Conservation (phyloP, 2,888 invertebrate genomes). For the Volucella inflata region DNA sequence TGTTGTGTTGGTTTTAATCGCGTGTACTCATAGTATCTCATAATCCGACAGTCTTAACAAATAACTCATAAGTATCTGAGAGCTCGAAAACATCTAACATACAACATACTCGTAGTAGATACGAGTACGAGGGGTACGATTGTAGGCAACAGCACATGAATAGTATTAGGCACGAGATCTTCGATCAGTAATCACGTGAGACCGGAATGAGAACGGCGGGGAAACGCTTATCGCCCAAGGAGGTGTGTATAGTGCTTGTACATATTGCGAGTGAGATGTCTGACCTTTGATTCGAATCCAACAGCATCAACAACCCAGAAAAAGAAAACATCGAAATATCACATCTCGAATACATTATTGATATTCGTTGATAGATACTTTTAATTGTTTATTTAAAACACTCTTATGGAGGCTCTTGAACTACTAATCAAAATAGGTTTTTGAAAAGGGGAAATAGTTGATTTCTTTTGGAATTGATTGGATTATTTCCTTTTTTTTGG, state of each 20-base stretch:
- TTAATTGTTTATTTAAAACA: neutral
- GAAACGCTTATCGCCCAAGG: constrained; percentile 54
- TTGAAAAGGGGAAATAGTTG: too few relatives aligned
- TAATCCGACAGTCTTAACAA: constrained; percentile 30
- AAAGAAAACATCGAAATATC: neutral
- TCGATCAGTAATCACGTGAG: constrained; percentile 64
- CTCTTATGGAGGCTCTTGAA: constrained; percentile 4
- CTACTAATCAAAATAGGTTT: constrained; percentile 29
- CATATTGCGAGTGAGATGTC: constrained; percentile 47
- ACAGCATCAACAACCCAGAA: too few relatives aligned
- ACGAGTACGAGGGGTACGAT: too few relatives aligned
- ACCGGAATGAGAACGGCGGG: constrained; percentile 45
- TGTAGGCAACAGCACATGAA: constrained; percentile 38
- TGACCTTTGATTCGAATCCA: constrained; percentile 39
- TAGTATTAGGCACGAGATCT: constrained; percentile 62
- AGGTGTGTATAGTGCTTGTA: constrained; percentile 46
- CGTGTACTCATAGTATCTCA: constrained; percentile 47
- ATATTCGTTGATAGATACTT: neutral
- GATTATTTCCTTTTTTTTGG: too few relatives aligned
- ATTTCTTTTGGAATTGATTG: too few relatives aligned
- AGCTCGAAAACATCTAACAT: too few relatives aligned
- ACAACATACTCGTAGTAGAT: too few relatives aligned
- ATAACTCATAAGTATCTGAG: constrained; percentile 35
- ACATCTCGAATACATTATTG: neutral
- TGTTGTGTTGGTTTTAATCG: constrained; percentile 48